Base-by-base conservation (phyloP, 2,888 invertebrate genomes). In the Stictocephala bisonia region DNA sequence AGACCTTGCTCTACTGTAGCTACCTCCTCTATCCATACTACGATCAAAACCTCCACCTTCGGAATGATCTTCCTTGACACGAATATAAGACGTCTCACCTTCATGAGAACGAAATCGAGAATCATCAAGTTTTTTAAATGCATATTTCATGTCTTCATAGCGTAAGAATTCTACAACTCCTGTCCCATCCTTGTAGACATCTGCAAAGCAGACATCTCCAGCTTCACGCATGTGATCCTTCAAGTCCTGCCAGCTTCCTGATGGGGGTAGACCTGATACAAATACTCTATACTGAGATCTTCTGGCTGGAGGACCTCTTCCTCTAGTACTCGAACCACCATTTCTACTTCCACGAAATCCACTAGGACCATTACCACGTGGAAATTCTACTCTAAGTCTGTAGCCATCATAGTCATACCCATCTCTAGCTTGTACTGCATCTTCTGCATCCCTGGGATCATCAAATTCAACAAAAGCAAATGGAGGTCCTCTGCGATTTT, bases 161-260 rank as follows among this genome's bases (percentile, higher is more conserved):
- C 97, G 90, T 58, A 98, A 87, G 86, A 98, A 99, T 84, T 99
- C 99, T 0, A 99, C 99, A 4, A 99, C 97, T 0, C 99, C 99
- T 1, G 98, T 96, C 75, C 99, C 98, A 84, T 99, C 99, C 85
- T 98, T 97, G 86, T 96, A 98, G 0, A 97, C 95, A 86, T 99
- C 99, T 0, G 99, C 97, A 85, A 97, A 99, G 85, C 98, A 99
- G 3, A 99, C 98, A 85, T 99, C 99, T 11, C 99, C 99, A 0
- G 99, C 99, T 84, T 99, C 99, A 64, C 99, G 89, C 98, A 99
- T 99, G 84, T 99, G 99, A 86, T 99, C 99, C 84, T 99, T 99
- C 69, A 99, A 86, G 85, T 99, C 98, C 86, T 97, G 95, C 96
- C 96, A 96, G 73, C 94, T 95, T 1, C 96, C 96, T 50, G 94